Evolutionary conservation across 2,113 vertebrate genomes (phyloP), one percentile per base, ranked within the genome.

Genomic region (Myiozetetes cayanensis): DNA sequence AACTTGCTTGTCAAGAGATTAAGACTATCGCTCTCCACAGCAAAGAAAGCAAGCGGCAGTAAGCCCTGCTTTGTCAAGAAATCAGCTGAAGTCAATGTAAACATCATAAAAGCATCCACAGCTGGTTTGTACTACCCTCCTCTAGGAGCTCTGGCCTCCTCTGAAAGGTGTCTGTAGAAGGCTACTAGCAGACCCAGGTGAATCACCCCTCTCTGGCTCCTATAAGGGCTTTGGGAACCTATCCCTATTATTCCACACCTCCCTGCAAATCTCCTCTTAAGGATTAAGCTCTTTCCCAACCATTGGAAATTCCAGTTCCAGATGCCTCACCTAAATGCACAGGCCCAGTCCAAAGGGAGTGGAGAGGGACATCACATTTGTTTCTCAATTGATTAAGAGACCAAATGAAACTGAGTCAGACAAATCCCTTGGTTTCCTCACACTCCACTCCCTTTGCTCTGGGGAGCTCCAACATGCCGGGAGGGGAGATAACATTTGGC

Each of bases 321-420:
- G 66, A 67, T 75, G 55, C 68, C 87, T 90, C 65, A 90, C 43
- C 46, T 81, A 82, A 56, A 79, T 4, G 4, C 62, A 44, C 4
- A 3, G 71, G 53, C 73, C 46, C 55, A 46, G 75, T 44, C 3
- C 3, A 92, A 61, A 75, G 76, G 79, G 82, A 93, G 76, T 52
- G 62, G 76, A 92, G n/a, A 56, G 85, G 58, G 61, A 67, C 65
- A 86, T 72, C 87, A n/a, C 39, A 73, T 90, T 96, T 87, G 20
- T 94, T 96, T 95, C 90, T 56, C 85, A 93, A 63, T 75, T 89
- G 73, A 90, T 72, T 41, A 80, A 79, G 81, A 75, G 63, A 55
- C 80, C 43, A 84, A 93, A 93, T 41, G 65, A 87, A 74, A 90
- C 67, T 93, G 92, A 96, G 74, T 96, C 86, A 96, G 55, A 56